A percentile compares a stretch with the other conserved stretches of the same genome.
These are phyloP conservation scores for Ectropis crepuscularia DNA, from an alignment of 2,888 invertebrate genomes.

Conservation along the genomic window DNA sequence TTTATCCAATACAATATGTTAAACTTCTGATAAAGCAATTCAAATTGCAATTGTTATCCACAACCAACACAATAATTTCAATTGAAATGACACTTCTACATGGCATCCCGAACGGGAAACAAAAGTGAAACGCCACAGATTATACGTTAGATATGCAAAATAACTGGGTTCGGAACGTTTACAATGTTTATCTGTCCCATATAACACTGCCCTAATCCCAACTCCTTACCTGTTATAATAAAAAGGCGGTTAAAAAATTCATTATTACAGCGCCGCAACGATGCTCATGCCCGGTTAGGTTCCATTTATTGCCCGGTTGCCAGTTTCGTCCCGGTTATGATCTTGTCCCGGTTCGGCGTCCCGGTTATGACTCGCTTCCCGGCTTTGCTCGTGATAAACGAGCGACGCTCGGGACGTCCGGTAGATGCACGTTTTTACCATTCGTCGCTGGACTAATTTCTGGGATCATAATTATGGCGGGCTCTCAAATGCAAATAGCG, in stretches of 20 bases:
- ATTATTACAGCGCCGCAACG: conserved; percentile 39
- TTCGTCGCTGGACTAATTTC: conserved; percentile 47
- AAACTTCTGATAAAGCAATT: background rate
- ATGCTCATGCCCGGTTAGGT: conserved; percentile 62
- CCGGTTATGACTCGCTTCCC: conserved; percentile 56
- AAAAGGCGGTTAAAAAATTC: conserved; percentile 43
- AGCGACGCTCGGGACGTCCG: conserved; percentile 45
- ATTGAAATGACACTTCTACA: conserved; percentile 15
- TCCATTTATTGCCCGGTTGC: conserved; percentile 39
- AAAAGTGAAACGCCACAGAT: conserved; percentile 24
- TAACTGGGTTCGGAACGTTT: conserved; percentile 16
- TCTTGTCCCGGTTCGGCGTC: conserved; percentile 43
- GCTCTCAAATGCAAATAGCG: conserved; percentile 15
- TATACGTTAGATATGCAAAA: conserved; percentile 20
- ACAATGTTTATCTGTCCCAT: conserved; percentile 24
- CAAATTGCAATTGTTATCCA: background rate
- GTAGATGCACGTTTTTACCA: conserved; percentile 61
- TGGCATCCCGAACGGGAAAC: conserved; percentile 15
- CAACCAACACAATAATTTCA: conserved; percentile 14
- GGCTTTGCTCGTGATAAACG: conserved; percentile 53
- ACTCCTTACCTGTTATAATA: conserved; percentile 42
- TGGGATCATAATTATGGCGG: conserved; percentile 33
- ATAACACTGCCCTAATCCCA: conserved; percentile 21
- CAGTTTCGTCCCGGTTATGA: conserved; percentile 50
- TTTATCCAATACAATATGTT: conserved; percentile 35